A percentile compares a stretch with the other conserved stretches of the same genome.
These are phyloP conservation scores for Falco novaeseelandiae DNA, from an alignment of 2,797 vertebrate genomes.

Conservation along the genomic window DNA sequence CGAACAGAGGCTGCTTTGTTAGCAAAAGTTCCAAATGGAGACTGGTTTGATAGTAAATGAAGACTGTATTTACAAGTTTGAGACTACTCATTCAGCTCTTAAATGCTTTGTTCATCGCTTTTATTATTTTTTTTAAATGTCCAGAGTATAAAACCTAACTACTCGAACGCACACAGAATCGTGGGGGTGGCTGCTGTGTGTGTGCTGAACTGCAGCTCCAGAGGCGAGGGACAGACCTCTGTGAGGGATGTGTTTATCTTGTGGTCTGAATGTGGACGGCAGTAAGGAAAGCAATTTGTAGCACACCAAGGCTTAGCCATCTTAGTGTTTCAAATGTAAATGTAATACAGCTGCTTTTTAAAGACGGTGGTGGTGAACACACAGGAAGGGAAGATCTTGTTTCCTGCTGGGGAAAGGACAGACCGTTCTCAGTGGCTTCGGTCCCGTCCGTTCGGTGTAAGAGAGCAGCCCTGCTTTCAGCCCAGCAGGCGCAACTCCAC, in stretches of 20 bases:
- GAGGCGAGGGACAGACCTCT: not conserved
- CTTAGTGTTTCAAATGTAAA: not conserved
- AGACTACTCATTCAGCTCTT: not conserved
- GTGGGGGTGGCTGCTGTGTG: not conserved
- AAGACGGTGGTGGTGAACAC: not conserved
- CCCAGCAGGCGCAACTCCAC: not conserved
- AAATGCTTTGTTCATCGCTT: not conserved
- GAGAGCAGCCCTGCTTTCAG: not conserved
- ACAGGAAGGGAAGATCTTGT: not conserved
- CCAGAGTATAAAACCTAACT: not conserved
- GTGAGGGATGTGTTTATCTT: not conserved
- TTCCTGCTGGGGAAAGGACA: not conserved
- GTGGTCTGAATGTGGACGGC: not conserved
- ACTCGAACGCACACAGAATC: fast-evolving
- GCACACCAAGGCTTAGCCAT: not conserved
- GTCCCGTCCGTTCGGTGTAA: fast-evolving
- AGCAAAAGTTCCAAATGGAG: not conserved
- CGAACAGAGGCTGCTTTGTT: conserved; percentile 5
- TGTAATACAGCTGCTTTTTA: not conserved
- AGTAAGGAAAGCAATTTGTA: not conserved
- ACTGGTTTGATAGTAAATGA: not conserved
- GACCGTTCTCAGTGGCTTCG: not conserved
- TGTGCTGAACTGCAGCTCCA: not conserved
- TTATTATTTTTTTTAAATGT: not conserved
- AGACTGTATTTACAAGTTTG: not conserved